Evolutionary conservation across 2,113 vertebrate genomes (phyloP).

Genomic region (Chunga burmeisteri): DNA sequence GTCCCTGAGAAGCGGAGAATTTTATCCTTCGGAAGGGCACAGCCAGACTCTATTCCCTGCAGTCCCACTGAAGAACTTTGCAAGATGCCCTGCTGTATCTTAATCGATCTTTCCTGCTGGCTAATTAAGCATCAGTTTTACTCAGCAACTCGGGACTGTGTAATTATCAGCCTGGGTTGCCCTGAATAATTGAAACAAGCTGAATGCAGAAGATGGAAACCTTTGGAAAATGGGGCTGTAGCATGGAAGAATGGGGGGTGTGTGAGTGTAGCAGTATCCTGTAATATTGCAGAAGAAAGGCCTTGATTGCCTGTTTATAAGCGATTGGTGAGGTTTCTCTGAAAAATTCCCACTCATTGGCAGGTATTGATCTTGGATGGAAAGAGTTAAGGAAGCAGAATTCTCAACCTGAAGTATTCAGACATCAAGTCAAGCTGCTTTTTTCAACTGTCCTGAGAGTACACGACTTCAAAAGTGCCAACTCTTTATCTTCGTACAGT

Average conservation of each 20-base stretch:
- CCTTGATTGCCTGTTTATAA: background rate
- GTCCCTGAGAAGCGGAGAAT: background rate
- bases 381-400: background rate
- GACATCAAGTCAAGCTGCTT: background rate
- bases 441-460: background rate
- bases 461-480: background rate
- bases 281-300: background rate
- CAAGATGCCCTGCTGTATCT: conserved; percentile 69
- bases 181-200: conserved; percentile 74
- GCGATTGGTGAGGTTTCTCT: too few relatives aligned
- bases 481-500: background rate
- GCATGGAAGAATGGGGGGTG: background rate
- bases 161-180: conserved; percentile 76
- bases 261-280: background rate
- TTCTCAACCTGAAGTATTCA: background rate
- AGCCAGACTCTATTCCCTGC: conserved; percentile 60
- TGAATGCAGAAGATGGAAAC: conserved; percentile 26
- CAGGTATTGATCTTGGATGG: background rate
- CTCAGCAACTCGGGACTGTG: conserved; percentile 69
- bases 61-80: conserved; percentile 66
- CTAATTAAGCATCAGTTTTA: conserved; percentile 78
- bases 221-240: background rate
- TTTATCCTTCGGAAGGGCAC: conserved; percentile 70
- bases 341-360: background rate
- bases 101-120: conserved; percentile 75